Conservation (phyloP, 2,888 invertebrate species). For the Choristoneura rosaceana region DNA sequence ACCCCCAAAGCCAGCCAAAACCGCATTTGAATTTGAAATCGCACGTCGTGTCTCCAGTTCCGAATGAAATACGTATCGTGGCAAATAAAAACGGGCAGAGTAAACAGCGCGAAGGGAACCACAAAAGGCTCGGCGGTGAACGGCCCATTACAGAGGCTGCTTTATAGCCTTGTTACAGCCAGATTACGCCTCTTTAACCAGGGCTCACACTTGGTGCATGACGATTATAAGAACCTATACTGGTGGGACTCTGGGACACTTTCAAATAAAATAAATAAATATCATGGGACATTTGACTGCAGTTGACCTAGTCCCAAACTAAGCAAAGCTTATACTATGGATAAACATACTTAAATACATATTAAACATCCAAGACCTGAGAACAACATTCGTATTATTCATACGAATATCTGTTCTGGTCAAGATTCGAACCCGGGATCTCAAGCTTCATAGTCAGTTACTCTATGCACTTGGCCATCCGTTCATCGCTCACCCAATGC, state of each 20-base stretch:
- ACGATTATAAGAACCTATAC: not conserved
- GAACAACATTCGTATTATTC: too few relatives aligned
- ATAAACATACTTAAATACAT: too few relatives aligned
- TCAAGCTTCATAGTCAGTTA: too few relatives aligned
- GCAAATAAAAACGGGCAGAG: slow-evolving; percentile 26
- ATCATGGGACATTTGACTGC: too few relatives aligned
- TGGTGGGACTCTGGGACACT: not conserved
- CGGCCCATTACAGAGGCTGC: slow-evolving; percentile 36
- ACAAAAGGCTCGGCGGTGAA: slow-evolving; percentile 41
- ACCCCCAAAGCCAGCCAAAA: not conserved
- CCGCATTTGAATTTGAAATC: slow-evolving; percentile 25
- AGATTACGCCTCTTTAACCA: slow-evolving; percentile 44
- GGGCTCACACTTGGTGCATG: slow-evolving; percentile 29
- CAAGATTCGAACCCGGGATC: too few relatives aligned
- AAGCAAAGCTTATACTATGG: too few relatives aligned
- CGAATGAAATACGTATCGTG: slow-evolving; percentile 19
- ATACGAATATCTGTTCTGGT: too few relatives aligned
- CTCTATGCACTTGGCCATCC: too few relatives aligned
- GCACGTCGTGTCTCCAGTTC: not conserved
- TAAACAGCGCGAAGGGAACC: slow-evolving; percentile 37
- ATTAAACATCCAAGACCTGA: too few relatives aligned
- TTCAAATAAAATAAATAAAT: not conserved
- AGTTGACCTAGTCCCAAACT: too few relatives aligned
- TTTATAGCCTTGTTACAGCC: slow-evolving; percentile 45
- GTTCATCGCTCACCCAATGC: too few relatives aligned